These are phyloP conservation scores for Micropterix aruncella DNA, from an alignment of 2,888 invertebrate genomes.

Conservation along the genomic window DNA sequence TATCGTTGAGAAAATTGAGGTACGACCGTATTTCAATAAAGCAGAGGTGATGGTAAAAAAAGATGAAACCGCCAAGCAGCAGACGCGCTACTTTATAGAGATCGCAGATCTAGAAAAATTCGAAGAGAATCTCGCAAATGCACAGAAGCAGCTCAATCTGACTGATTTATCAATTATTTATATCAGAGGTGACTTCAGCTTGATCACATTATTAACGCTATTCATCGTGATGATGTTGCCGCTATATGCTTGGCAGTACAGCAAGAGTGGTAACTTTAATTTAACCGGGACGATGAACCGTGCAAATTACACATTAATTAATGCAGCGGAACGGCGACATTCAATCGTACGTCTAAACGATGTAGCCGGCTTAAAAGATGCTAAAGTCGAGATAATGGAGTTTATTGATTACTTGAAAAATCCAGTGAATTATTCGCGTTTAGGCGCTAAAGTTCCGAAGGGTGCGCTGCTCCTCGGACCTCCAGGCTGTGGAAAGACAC, in stretches of 20 bases:
- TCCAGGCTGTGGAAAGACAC: slow-evolving; percentile 95
- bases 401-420: slow-evolving; percentile 94
- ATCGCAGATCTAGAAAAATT: slow-evolving; percentile 57
- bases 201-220: no score
- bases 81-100: slow-evolving; percentile 62
- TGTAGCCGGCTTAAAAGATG: slow-evolving; percentile 90
- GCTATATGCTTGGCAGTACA: no score
- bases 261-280: no score
- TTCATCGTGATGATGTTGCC: no score
- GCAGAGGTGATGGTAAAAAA: no score
- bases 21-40: no score
- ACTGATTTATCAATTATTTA: slow-evolving; percentile 65
- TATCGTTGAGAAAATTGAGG: no score
- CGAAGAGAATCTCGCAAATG: slow-evolving; percentile 64
- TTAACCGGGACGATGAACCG: no score
- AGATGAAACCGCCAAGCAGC: no score
- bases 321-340: slow-evolving; percentile 69
- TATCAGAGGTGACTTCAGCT: slow-evolving; percentile 65
- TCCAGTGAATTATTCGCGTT: slow-evolving; percentile 73
- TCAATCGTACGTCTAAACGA: slow-evolving; percentile 86
- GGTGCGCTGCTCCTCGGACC: slow-evolving; percentile 91
- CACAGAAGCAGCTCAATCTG: no score
- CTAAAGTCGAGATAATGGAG: slow-evolving; percentile 93
- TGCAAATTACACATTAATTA: slow-evolving; percentile 87
- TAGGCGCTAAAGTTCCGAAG: slow-evolving; percentile 84